These are phyloP conservation scores for Pedionomus torquatus DNA, from an alignment of 2,113 vertebrate genomes.

Conservation along the genomic window DNA sequence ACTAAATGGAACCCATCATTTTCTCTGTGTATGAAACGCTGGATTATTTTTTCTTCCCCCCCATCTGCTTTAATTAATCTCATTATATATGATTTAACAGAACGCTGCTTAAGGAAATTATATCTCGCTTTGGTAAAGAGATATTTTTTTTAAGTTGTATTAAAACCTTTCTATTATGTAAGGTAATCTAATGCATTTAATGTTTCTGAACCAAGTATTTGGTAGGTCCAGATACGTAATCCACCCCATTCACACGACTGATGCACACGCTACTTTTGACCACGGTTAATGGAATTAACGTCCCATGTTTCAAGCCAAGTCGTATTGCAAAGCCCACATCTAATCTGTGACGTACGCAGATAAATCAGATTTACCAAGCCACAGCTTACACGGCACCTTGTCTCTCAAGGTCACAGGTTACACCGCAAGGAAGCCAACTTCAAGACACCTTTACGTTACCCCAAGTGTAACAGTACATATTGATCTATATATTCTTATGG, in stretches of 20 bases:
- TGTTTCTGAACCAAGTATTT: constrained; percentile 48
- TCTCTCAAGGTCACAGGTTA: constrained; percentile 34
- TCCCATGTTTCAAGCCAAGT: constrained; percentile 37
- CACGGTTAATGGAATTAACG: constrained; percentile 59
- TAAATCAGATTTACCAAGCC: constrained; percentile 48
- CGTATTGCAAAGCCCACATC: background rate
- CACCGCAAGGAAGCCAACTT: background rate
- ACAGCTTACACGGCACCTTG: background rate
- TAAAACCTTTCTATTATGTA: background rate
- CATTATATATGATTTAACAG: background rate
- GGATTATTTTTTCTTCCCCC: fast-evolving
- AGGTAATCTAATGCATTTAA: background rate
- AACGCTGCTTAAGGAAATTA: background rate
- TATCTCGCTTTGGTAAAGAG: background rate
- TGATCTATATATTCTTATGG: background rate
- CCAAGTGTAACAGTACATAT: fast-evolving
- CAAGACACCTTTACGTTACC: background rate
- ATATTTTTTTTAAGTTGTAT: background rate
- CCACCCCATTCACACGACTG: background rate
- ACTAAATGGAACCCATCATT: fast-evolving
- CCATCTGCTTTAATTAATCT: background rate
- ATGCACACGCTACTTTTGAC: constrained; percentile 15
- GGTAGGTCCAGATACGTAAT: background rate
- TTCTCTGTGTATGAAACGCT: background rate
- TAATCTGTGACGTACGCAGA: constrained; percentile 57